Evolutionary conservation across 2,888 invertebrate species (phyloP), one percentile per base, ranked within the genome.

Genomic region (Drosophila pegasa): DNA sequence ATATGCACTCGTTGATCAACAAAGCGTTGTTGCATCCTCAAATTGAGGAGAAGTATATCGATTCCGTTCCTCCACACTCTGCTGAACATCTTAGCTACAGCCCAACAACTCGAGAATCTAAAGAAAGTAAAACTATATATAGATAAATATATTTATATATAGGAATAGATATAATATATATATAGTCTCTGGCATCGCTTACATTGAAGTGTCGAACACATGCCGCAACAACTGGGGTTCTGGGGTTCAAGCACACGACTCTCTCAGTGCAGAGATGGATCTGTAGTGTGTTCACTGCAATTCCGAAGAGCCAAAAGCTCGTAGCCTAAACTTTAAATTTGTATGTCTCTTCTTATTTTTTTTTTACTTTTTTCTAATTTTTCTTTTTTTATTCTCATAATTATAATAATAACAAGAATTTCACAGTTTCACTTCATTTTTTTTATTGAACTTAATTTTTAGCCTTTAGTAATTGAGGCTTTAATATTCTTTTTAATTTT

Each of bases 211-310:
- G 12, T 0, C 14, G 33, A 33, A 2, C 20, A 10, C 9, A n/a
- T 9, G 10, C n/a, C 22, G 48, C 48, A 50, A 50, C 48, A 50
- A 33, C 33, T 33, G 48, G 48, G 20, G 22, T 50, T 33, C 33
- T 22, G 48, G 33, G 48, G 3, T 22, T 22, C 48, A 31, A 47
- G 47, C 47, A 48, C 0, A 14, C 48, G 20, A 33, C 5, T 31
- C 48, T 48, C 48, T 48, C 48, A 33, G 12, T 48, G 48, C n/a
- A 22, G 6, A 48, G 48, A 33, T 9, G 31, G 48, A 9, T 48
- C 9, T 33, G 33, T 9, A 48, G 33, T 10, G 0, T 40, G 3
- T 20, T 20, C 20, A 6, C 18, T 6, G 18, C 40, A 3, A n/a
- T n/a, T n/a, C n/a, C n/a, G n/a, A n/a, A n/a, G n/a, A n/a, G n/a